These are phyloP conservation scores for Drosophila paramelanica DNA, from an alignment of 2,888 invertebrate genomes.

Conservation along the genomic window DNA sequence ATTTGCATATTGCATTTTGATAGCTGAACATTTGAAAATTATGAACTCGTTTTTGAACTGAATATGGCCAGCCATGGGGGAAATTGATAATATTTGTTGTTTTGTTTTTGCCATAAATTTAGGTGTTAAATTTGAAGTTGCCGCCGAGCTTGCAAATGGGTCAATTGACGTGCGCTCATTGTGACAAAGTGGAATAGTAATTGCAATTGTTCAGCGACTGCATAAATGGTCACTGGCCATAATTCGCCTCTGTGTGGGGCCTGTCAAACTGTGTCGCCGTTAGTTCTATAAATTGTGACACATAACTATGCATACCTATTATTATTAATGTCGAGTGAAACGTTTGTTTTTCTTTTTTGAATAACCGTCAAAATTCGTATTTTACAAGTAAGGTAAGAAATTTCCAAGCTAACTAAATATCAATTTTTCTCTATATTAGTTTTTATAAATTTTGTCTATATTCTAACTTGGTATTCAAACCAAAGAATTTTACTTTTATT, in stretches of 20 bases:
- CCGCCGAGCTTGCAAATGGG: conserved; percentile 51
- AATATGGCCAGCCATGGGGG: conserved; percentile 45
- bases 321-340: not conserved
- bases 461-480: not conserved
- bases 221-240: conserved; percentile 39
- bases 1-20: conserved; percentile 61
- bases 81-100: conserved; percentile 19
- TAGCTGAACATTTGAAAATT: conserved; percentile 46
- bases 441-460: not conserved
- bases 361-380: too few species aligned
- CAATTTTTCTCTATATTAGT: not conserved
- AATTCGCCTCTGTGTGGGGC: conserved; percentile 17
- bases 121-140: conserved; percentile 57
- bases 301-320: not conserved
- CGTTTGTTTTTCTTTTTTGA: not conserved
- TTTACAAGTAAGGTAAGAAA: not conserved
- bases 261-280: conserved; percentile 14
- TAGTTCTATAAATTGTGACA: conserved; percentile 2
- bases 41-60: conserved; percentile 47
- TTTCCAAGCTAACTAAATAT: not conserved
- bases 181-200: conserved; percentile 41
- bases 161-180: conserved; percentile 62
- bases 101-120: conserved; percentile 47
- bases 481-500: too few species aligned
- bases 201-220: conserved; percentile 32